Evolutionary conservation across 1,140 invertebrate genomes (phyloP).

Genomic region (Colletes latitarsis): DNA sequence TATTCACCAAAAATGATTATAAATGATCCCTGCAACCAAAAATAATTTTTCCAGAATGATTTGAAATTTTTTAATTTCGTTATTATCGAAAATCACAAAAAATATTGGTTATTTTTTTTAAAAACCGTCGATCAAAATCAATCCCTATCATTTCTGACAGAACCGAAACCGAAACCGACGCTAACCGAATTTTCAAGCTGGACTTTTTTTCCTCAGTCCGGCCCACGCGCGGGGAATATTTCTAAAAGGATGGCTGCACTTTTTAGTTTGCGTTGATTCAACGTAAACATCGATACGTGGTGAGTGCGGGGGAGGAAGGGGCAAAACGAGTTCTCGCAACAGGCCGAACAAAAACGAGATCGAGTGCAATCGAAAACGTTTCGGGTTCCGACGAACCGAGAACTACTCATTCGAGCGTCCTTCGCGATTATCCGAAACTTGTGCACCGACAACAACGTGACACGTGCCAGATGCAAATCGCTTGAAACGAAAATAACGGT

Average conservation of each 20-base stretch:
- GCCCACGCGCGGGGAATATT: not conserved
- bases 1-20: no score
- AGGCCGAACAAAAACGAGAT: constrained; percentile 38
- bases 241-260: constrained; percentile 20
- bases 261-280: constrained; percentile 2
- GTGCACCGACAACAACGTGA: constrained; percentile 17
- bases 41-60: no score
- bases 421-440: constrained; percentile 40
- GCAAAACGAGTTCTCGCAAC: not conserved
- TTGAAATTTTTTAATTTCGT: no score
- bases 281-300: not conserved
- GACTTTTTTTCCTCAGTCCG: not conserved
- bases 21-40: no score
- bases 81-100: no score
- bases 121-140: no score
- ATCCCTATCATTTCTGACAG: no score
- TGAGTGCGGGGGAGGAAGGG: no score
- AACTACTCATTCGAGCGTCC: constrained; percentile 32
- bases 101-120: no score
- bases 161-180: no score
- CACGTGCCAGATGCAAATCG: constrained; percentile 42
- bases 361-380: constrained; percentile 42
- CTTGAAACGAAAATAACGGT: constrained; percentile 21
- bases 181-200: no score
- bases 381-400: constrained; percentile 3